These are phyloP conservation scores for Lasioglossum figueresi DNA, from an alignment of 2,888 invertebrate genomes.

Conservation along the genomic window DNA sequence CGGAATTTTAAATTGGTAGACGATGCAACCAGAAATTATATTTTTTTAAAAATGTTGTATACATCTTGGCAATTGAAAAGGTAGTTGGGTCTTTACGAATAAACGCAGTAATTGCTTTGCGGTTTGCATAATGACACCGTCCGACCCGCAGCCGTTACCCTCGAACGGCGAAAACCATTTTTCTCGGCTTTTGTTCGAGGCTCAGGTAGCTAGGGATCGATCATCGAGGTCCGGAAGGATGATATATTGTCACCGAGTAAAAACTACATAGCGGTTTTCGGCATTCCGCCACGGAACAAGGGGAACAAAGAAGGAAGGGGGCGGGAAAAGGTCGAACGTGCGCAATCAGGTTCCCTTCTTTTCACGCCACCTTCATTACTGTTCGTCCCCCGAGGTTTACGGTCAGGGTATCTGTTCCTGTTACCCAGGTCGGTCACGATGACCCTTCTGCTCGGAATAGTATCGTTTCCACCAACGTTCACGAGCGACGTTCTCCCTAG, in stretches of 20 bases:
- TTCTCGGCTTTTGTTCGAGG: not conserved
- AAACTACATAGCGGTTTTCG: slow-evolving; percentile 59
- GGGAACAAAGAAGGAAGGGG: slow-evolving; percentile 26
- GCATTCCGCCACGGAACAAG: slow-evolving; percentile 41
- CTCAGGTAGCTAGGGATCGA: not conserved
- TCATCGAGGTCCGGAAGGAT: not conserved
- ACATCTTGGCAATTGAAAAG: not conserved
- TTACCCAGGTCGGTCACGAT: slow-evolving; percentile 61
- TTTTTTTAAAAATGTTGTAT: not conserved
- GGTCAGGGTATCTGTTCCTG: slow-evolving; percentile 61
- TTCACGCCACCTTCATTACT: slow-evolving; percentile 64
- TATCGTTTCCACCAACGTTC: slow-evolving; percentile 30
- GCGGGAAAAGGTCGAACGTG: slow-evolving; percentile 61
- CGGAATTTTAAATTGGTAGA: not conserved
- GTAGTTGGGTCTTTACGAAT: not conserved
- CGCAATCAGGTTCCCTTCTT: slow-evolving; percentile 63
- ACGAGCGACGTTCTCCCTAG: slow-evolving; percentile 7
- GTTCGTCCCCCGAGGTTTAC: slow-evolving; percentile 57
- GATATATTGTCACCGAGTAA: slow-evolving; percentile 32
- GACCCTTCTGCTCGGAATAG: slow-evolving; percentile 39
- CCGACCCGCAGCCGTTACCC: not conserved
- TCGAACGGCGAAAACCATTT: not conserved
- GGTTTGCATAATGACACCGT: not conserved
- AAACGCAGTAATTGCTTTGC: not conserved
- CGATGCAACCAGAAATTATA: no score